Evolutionary conservation across 2,113 vertebrate species (phyloP), one percentile per base, ranked within the genome.

Genomic region (Dissostichus mawsoni): DNA sequence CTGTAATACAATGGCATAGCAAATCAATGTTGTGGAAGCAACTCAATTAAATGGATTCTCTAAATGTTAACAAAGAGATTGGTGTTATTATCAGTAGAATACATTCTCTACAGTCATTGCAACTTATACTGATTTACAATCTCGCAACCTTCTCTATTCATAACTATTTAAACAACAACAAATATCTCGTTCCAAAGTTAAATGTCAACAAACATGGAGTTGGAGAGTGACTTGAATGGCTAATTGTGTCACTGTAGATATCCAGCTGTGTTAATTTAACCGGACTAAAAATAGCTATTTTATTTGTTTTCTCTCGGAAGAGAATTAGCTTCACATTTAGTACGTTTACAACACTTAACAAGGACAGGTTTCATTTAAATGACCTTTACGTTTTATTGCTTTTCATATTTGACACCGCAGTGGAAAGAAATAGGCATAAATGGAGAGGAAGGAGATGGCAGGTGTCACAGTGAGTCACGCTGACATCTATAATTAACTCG

Each of bases 401-500:
- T 78, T 78, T 18, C 59, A 41, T 69, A 64, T 82, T 84, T 74
- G 69, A 84, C 76, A 50, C 20, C 51, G 57, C 59, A 63, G 64
- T 23, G 52, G 55, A 86, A 61, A 71, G 74, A 47, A 81, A 78
- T 56, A 63, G 64, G 72, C 72, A 82, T 52, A 14, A 48, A 16
- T 5, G 16, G 45, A 69, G 69, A 78, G 71, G 68, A 83, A 87
- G 61, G 73, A 64, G 70, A 74, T 84, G 82, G 78, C 85, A 88
- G 80, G 78, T 82, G 81, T 83, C 25, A 16, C 74, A 61, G 70
- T 85, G 76, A 87, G 57, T 66, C 76, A 84, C 44, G 23, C 50
- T 48, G 13, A 76, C 80, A 61, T 76, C 56, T 67, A 56, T 47
- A 76, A 62, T 78, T 66, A 63, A 59, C 73, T 69, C 65, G n/a